These are phyloP conservation scores for Ceuthmochares aereus DNA, from an alignment of 2,113 vertebrate genomes.

Conservation along the genomic window DNA sequence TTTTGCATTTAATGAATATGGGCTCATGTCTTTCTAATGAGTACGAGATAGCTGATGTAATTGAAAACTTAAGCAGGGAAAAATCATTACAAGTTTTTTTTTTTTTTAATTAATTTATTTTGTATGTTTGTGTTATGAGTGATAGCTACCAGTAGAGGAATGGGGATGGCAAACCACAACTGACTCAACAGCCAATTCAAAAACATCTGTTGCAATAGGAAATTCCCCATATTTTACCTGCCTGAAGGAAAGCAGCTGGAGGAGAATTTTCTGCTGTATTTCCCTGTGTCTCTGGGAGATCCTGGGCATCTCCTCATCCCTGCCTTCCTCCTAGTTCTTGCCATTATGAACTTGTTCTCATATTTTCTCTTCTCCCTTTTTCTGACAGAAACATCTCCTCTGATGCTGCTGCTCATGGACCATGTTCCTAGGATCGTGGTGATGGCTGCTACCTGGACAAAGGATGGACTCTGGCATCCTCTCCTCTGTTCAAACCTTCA, in stretches of 20 bases:
- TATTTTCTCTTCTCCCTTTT: background rate
- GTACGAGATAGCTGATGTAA: slow-evolving; percentile 62
- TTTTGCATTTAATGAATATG: slow-evolving; percentile 70
- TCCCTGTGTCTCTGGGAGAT: background rate
- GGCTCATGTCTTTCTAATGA: slow-evolving; percentile 65
- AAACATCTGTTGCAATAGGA: background rate
- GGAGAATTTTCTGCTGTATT: background rate
- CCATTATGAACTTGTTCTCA: background rate
- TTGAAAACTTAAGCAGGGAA: slow-evolving; percentile 66
- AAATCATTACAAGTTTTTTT: slow-evolving; percentile 12
- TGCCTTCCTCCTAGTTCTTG: background rate
- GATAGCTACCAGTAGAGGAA: background rate
- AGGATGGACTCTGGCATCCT: background rate
- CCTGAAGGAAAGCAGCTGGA: background rate
- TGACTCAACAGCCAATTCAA: slow-evolving; percentile 4
- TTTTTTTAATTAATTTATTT: slow-evolving; percentile 41
- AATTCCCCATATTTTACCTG: slow-evolving; percentile 8
- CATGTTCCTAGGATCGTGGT: background rate
- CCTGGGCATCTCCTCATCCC: background rate
- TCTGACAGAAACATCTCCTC: background rate
- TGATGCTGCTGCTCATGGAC: background rate
- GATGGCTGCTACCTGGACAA: background rate
- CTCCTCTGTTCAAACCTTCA: background rate
- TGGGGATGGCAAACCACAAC: background rate
- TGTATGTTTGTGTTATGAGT: slow-evolving; percentile 55